Evolutionary conservation across 2,113 vertebrate genomes (phyloP).

Genomic region (Peromyscus californicus): DNA sequence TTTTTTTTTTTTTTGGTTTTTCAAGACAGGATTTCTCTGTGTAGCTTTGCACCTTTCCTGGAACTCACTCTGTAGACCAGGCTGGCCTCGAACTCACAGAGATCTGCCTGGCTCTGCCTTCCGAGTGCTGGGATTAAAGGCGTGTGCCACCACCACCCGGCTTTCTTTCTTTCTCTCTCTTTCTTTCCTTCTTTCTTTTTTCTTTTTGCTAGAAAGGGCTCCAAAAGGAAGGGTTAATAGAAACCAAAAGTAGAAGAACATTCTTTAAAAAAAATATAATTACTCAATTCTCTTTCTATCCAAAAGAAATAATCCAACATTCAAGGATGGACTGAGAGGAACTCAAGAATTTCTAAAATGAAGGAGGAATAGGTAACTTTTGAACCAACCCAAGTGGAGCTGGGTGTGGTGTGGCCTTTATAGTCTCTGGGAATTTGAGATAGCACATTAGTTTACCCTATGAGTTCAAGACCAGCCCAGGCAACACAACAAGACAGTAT

Average conservation of each 20-base stretch:
- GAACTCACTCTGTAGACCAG: no score
- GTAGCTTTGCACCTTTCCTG: no score
- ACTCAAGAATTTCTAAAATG: neutral
- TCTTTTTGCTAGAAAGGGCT: neutral
- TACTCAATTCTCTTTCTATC: neutral
- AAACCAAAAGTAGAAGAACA: neutral
- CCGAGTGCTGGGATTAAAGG: no score
- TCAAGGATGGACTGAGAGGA: neutral
- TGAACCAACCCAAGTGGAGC: neutral
- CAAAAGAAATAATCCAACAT: neutral
- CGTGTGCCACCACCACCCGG: no score
- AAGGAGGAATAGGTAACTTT: neutral
- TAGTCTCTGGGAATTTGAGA: neutral
- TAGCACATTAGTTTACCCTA: neutral
- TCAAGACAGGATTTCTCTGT: neutral
- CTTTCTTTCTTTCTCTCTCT: no score
- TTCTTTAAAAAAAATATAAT: slow-evolving; percentile 2
- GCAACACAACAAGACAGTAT: neutral
- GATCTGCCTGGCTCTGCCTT: no score
- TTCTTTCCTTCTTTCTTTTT: neutral
- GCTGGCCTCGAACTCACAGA: no score
- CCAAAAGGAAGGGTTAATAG: neutral
- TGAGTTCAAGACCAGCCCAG: neutral
- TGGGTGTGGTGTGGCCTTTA: neutral
- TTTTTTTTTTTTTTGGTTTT: neutral